Evolutionary conservation across 2,797 vertebrate genomes (phyloP).

Genomic region (Limosa lapponica): DNA sequence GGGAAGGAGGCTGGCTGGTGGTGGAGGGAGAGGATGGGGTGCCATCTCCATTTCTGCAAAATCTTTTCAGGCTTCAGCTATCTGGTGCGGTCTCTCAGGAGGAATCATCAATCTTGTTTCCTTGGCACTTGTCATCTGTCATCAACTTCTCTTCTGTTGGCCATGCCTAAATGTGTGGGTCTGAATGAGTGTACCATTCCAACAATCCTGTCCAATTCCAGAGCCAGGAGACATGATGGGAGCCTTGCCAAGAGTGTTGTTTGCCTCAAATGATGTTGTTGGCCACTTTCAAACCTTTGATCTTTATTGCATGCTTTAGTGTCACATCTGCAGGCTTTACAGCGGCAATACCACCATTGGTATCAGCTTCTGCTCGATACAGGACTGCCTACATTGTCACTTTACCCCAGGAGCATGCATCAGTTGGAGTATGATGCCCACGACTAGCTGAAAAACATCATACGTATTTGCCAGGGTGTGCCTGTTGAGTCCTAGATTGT

Average conservation of each 20-base stretch:
- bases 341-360: background rate
- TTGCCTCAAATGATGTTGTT: conserved; percentile 1
- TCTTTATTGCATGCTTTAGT: background rate
- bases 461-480: background rate
- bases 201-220: conserved; percentile 34
- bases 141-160: conserved; percentile 37
- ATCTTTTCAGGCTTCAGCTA: conserved; percentile 33
- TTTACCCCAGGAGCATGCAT: background rate
- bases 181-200: background rate
- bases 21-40: background rate
- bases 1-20: conserved; percentile 25
- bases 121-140: conserved; percentile 38
- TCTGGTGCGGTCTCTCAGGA: conserved; percentile 29
- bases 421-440: background rate
- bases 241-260: conserved; percentile 10
- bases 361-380: background rate
- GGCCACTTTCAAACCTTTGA: background rate
- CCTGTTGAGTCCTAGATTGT: background rate
- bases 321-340: background rate
- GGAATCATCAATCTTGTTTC: conserved; percentile 41
- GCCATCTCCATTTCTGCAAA: conserved; percentile 22
- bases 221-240: conserved; percentile 14
- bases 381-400: background rate
- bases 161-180: conserved; percentile 18
- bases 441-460: background rate